Base-by-base conservation (phyloP, 2,113 vertebrate species). In the Lophotis ruficrista region DNA sequence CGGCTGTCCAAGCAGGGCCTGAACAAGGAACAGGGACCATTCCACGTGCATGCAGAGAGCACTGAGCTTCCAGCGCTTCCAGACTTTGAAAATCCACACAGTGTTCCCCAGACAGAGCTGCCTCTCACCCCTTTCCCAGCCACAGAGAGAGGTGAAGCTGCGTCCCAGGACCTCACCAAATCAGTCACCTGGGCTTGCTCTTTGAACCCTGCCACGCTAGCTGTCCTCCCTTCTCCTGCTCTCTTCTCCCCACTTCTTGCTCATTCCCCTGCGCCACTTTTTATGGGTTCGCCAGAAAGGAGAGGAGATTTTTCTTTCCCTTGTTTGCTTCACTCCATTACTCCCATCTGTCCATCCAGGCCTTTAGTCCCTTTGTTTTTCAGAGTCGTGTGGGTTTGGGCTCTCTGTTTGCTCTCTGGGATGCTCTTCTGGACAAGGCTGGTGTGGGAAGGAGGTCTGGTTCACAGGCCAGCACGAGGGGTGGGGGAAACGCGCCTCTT, bases 291-390 rank as follows among this genome's bases (percentile, higher is more conserved):
- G 83, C 96, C 98, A 98, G 97, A 95, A 97, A 98, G 95, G 94
- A 98, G 98, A 98, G 98, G 97, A 98, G 87, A 93, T 95, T 90
- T 90, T 95, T 92, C 92, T 94, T 96, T 41, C 84, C 98, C 98
- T 98, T 98, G 98, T 98, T 98, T 98, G 98, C 98, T 98, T 98
- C 98, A 98, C 98, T 98, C 98, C 98, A 98, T 99, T 98, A 98
- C 98, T 98, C 98, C 98, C 98, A 98, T 98, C 98, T 99, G 98
- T 98, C 98, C 98, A 96, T 97, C 96, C 91, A 96, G 96, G 93
- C 77, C 85, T 69, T 83, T 33, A 24, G 77, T 94, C 64, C 71
- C 69, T 89, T 94, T 88, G 57, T 93, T 89, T 94, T 85, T 64
- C 79, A 61, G 82, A 82, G 69, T 90, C 4, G 0, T 87, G 31